Evolutionary conservation across 2,888 invertebrate species (phyloP), one percentile per base, ranked within the genome.

Genomic region (Acronicta leporina): DNA sequence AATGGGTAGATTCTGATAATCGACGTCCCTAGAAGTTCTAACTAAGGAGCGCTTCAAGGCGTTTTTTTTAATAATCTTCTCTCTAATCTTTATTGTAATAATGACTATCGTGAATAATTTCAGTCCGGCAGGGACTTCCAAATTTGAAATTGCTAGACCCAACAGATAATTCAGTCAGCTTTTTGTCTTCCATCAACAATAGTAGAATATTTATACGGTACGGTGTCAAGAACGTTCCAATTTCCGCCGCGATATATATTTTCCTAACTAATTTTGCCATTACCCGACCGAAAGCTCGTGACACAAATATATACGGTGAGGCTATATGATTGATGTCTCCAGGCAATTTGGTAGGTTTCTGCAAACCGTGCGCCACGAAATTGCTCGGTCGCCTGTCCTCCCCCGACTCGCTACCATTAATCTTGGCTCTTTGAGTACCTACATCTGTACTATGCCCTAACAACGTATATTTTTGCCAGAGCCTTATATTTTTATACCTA

Each of bases 291-390:
- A 46, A 58, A 41, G 40, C 13, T 50, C 16, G 51, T 63, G 63
- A 57, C 74, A 75, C 27, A 60, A 75, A 75, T 63, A 57, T 74
- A 49, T 73, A 27, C 59, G 43, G 59, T 46, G 35, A 30, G 27
- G 52, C 66, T 33, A 25, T 46, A 77, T 77, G 77, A 77, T 79
- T 77, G 77, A 77, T 77, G 77, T 42, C 55, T 59, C 46, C 40
- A 68, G 48, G 79, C 64, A 76, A 73, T 77, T 80, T 66, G 53
- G 78, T 54, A 68, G 66, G 73, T 66, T 65, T 68, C 69, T 41
- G 51, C 45, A 43, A 65, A 76, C 58, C 48, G 46, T 44, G 25
- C 40, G 44, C 51, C 56, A 52, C 56, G 58, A 80, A 77, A 75
- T 78, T 68, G 71, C 68, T 49, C 41, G 55, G 66, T 66, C 15